Conservation (phyloP, 2,888 invertebrate species). For the Laspeyria flexula region DNA sequence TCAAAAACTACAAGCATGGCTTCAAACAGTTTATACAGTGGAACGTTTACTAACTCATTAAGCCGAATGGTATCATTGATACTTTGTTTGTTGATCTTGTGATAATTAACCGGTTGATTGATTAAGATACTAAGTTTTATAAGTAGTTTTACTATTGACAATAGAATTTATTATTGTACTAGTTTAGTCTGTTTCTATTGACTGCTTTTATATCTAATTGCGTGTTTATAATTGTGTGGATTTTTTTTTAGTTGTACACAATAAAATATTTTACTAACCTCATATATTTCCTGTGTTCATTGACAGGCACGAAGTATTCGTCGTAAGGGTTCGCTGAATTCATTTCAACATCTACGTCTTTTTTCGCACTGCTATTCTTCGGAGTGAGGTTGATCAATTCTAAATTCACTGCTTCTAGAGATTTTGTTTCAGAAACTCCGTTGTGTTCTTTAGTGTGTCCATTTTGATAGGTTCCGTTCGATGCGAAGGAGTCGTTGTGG, state of each 20-base stretch:
- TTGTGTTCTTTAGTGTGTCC: constrained; percentile 76
- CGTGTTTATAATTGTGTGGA: no score
- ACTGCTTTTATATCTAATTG: no score
- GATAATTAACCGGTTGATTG: neutral
- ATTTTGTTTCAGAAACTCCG: constrained; percentile 70
- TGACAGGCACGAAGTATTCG: constrained; percentile 94
- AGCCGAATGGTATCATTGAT: constrained; percentile 5
- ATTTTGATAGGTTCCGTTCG: constrained; percentile 69
- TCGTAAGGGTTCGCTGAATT: constrained; percentile 91
- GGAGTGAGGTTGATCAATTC: constrained; percentile 91
- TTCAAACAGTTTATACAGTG: constrained; percentile 4
- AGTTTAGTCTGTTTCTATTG: no score
- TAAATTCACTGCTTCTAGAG: constrained; percentile 91
- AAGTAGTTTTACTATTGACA: neutral
- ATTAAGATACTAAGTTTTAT: no score
- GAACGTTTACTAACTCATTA: neutral
- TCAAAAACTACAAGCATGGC: neutral
- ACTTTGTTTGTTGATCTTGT: constrained; percentile 2
- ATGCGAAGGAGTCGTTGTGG: constrained; percentile 83
- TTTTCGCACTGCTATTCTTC: constrained; percentile 86
- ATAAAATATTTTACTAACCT: constrained; percentile 83
- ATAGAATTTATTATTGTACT: no score
- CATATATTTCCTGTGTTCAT: constrained; percentile 94
- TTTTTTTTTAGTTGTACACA: no score
- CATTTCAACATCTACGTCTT: constrained; percentile 88